Conservation (phyloP, 2,113 vertebrate genomes). For the Ursus arctos region DNA sequence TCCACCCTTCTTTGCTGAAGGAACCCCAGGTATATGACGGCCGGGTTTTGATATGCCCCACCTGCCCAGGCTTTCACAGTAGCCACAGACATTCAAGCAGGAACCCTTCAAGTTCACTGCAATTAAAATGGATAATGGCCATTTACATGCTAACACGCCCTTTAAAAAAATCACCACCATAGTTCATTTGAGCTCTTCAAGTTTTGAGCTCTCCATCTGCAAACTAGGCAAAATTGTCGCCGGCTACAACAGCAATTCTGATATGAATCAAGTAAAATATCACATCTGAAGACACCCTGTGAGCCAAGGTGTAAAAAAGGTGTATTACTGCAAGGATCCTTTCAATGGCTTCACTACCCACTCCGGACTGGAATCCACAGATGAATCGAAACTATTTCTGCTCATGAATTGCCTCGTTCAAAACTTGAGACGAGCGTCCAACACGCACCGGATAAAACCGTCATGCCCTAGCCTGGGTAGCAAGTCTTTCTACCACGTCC, state of each 20-base stretch:
- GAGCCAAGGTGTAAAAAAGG: background rate
- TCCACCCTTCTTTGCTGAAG: background rate
- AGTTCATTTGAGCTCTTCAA: background rate
- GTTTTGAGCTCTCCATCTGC: conserved; percentile 33
- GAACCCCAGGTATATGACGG: background rate
- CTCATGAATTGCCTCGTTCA: conserved; percentile 22
- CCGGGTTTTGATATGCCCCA: background rate
- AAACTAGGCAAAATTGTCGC: background rate
- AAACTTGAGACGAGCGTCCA: conserved; percentile 43
- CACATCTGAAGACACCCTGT: background rate
- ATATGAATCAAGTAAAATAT: conserved; percentile 32
- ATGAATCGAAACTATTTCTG: conserved; percentile 3
- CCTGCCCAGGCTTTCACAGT: background rate
- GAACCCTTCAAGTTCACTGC: background rate
- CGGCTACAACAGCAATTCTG: background rate
- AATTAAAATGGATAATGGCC: background rate
- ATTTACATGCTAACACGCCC: background rate
- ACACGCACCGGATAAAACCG: background rate
- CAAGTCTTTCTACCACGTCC: conserved; percentile 15
- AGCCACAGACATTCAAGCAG: conserved; percentile 17
- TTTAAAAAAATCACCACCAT: background rate
- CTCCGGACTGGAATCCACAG: background rate
- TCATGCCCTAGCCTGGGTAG: background rate
- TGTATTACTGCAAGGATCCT: background rate
- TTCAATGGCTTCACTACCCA: background rate